Conservation (phyloP, 2,797 vertebrate genomes). For the Mus caroli region DNA sequence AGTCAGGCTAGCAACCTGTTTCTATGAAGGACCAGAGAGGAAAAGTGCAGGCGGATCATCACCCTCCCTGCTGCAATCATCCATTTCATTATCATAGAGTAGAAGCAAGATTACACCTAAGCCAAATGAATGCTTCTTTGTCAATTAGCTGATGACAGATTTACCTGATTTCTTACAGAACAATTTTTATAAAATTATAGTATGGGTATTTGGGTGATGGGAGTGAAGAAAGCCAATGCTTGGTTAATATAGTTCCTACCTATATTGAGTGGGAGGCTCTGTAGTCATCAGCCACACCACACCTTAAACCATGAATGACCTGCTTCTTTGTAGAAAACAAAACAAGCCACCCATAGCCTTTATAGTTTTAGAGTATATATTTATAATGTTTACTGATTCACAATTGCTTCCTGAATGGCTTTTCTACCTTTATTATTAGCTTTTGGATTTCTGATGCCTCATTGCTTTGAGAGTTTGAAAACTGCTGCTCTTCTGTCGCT, state of each 20-base stretch:
- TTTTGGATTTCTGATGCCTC: constrained; percentile 40
- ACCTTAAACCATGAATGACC: not conserved
- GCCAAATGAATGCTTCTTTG: not conserved
- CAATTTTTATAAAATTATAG: not conserved
- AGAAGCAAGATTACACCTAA: not conserved
- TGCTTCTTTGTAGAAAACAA: not conserved
- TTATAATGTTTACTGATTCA: not conserved
- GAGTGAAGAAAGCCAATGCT: not conserved
- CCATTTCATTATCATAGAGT: not conserved
- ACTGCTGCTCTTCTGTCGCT: not conserved
- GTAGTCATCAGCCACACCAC: not conserved
- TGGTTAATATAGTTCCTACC: not conserved
- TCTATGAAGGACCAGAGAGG: not conserved
- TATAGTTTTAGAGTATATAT: not conserved
- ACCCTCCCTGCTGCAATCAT: not conserved
- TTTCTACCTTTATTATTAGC: not conserved
- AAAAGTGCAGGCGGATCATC: not conserved
- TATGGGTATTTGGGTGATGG: not conserved
- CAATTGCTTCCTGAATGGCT: constrained; percentile 22
- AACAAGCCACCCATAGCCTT: not conserved
- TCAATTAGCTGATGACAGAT: not conserved
- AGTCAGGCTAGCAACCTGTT: not conserved
- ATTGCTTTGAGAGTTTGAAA: constrained; percentile 39
- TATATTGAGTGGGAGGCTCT: not conserved
- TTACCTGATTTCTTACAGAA: constrained; percentile 1